Evolutionary conservation across 2,113 vertebrate species (phyloP), one percentile per base, ranked within the genome.

Genomic region (Clarias magur): DNA sequence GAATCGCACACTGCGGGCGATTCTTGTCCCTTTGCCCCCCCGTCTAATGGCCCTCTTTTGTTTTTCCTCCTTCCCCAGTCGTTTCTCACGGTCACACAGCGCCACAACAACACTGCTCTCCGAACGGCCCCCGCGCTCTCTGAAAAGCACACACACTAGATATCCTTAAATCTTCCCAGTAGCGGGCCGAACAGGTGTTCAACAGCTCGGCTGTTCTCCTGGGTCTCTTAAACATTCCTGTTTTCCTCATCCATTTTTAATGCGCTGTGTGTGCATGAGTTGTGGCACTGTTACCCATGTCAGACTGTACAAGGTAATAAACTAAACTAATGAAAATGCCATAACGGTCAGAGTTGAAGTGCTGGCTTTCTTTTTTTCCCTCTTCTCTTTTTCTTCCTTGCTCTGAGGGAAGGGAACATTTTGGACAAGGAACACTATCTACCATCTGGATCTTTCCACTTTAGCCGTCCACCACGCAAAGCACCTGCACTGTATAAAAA

Each of bases 251-350:
- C 92, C 92, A 94, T 94, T 94, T 94, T 94, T 94, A 94, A 94
- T 94, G 82, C 38, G 62, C 57, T 70, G 86, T 70, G 79, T 80
- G 65, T 87, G 85, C 57, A 67, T 87, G 86, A 82, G 75, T 87
- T 68, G 53, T 81, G 79, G 68, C 80, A 76, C 93, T 90, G 92
- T 92, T 95, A 93, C 88, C 94, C 90, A 84, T 93, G 91, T 95
- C 95, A 96, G 94, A 90, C 92, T 94, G 93, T 93, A 92, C 94
- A 95, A 94, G 96, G 91, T 92, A 95, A 93, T 95, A 93, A 95
- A 95, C 94, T 95, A 95, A 92, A 94, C 94, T 96, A 97, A 96
- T 97, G 95, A 96, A 97, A 97, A 94, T 89, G 85, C 76, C 76
- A 59, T 80, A 86, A 86, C 79, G 94, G 34, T 79, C 72, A 48